A percentile compares a stretch with the other conserved stretches of the same genome.
These are phyloP conservation scores for Agrotis ipsilon DNA, from an alignment of 2,888 invertebrate genomes.

Conservation along the genomic window DNA sequence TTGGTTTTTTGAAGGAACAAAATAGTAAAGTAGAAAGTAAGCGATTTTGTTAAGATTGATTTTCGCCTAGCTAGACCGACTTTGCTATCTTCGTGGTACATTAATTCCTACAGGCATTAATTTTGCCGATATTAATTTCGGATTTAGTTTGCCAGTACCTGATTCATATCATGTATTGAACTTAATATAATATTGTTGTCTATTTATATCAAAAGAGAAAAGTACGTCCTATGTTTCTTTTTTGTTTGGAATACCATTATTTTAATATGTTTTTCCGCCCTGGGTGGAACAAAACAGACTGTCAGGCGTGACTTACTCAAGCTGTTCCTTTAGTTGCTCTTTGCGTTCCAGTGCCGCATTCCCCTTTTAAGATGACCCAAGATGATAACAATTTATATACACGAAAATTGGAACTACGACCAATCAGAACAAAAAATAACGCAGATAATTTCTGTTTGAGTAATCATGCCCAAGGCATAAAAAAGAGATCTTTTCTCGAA, in stretches of 20 bases:
- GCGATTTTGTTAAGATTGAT: background rate
- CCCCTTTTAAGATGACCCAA: too few relatives aligned
- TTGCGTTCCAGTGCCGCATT: too few relatives aligned
- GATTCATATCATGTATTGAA: constrained; percentile 1
- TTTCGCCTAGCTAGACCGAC: background rate
- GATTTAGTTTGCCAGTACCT: background rate
- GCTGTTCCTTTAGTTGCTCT: too few relatives aligned
- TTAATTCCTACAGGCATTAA: background rate
- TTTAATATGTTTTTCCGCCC: too few relatives aligned
- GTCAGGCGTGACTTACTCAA: too few relatives aligned
- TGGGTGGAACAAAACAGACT: too few relatives aligned
- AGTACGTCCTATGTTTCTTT: background rate
- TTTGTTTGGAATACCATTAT: too few relatives aligned
- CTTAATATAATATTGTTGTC: constrained; percentile 11
- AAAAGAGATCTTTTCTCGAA: background rate
- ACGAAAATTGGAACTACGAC: constrained; percentile 38
- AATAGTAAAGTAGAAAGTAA: too few relatives aligned
- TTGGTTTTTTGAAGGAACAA: too few relatives aligned
- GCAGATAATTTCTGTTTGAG: background rate
- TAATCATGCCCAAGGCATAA: background rate
- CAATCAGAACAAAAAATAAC: constrained; percentile 23
- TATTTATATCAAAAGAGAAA: constrained; percentile 20
- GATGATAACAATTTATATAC: constrained; percentile 29
- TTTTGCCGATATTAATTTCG: constrained; percentile 8
- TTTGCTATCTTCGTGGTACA: background rate